phyloP scores from a whole-genome alignment of 1,140 invertebrate genomes.

The Xylocopa sonorina region DNA sequence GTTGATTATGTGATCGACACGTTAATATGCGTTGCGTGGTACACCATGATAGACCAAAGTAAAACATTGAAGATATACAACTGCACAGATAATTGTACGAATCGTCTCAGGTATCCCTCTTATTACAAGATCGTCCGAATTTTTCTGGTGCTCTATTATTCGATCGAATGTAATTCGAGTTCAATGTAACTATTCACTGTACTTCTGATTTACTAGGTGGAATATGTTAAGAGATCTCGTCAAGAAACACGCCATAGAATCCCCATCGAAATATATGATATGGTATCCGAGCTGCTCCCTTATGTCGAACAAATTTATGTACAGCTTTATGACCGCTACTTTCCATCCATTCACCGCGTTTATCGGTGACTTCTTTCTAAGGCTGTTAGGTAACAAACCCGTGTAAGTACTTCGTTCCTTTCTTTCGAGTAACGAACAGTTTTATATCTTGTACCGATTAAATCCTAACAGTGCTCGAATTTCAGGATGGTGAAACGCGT shows the following conservation, averaged over 20 bases:
- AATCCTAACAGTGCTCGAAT: too few relatives aligned
- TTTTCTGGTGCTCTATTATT: too few relatives aligned
- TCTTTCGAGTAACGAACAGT: background rate
- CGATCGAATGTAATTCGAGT: too few relatives aligned
- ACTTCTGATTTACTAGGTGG: slow-evolving; percentile 85
- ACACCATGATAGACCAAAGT: slow-evolving; percentile 84
- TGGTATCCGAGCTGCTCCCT: slow-evolving; percentile 93
- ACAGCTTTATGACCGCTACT: slow-evolving; percentile 87
- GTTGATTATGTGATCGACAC: slow-evolving; percentile 95
- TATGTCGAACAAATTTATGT: slow-evolving; percentile 87
- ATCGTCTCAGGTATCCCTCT: slow-evolving; percentile 88
- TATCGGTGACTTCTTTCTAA: slow-evolving; percentile 87
- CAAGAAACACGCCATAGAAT: slow-evolving; percentile 87
- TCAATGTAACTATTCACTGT: too few relatives aligned
- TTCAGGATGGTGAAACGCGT: slow-evolving; percentile 92
- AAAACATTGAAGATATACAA: slow-evolving; percentile 92
- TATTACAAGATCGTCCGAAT: too few relatives aligned
- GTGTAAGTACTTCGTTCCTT: slow-evolving; percentile 84
- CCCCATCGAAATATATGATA: slow-evolving; percentile 91
- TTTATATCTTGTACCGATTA: background rate
- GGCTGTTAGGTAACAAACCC: slow-evolving; percentile 88
- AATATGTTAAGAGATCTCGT: slow-evolving; percentile 87
- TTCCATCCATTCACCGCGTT: slow-evolving; percentile 92
- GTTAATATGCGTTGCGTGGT: slow-evolving; percentile 92
- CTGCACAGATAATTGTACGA: slow-evolving; percentile 92